These are phyloP conservation scores for Lepidurus couesii DNA, from an alignment of 1,140 invertebrate species.

Conservation along the genomic window DNA sequence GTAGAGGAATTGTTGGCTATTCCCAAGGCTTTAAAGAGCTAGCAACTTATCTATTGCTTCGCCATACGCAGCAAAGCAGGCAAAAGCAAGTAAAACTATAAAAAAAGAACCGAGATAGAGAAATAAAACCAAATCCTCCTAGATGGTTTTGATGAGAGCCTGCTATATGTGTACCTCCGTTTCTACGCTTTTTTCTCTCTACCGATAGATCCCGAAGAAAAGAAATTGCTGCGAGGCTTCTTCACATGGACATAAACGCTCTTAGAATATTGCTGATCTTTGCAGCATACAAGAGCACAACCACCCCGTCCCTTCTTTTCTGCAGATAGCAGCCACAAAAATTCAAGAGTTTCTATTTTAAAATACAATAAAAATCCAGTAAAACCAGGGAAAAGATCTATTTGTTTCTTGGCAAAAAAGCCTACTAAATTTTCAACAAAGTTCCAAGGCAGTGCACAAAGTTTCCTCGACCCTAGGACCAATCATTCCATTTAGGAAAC, in stretches of 20 bases:
- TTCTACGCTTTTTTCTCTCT: neutral
- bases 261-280: neutral
- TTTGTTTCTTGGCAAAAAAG: too few species aligned
- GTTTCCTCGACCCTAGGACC: too few species aligned
- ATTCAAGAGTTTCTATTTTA: too few species aligned
- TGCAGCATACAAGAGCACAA: neutral
- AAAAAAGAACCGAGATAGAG: neutral
- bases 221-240: neutral
- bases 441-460: too few species aligned
- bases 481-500: too few species aligned
- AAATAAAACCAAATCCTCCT: neutral
- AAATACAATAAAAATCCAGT: too few species aligned
- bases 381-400: too few species aligned
- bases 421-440: too few species aligned
- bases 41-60: constrained; percentile 7
- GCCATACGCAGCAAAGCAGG: neutral
- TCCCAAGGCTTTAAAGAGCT: neutral
- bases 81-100: neutral
- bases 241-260: neutral
- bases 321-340: too few species aligned
- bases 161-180: neutral
- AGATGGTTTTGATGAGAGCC: neutral
- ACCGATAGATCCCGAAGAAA: neutral
- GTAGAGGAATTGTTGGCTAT: constrained; percentile 10
- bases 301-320: too few species aligned